Percentiles rank a stretch among this genome's conserved stretches.
Conservation (phyloP, 2,113 vertebrate genomes). For the Emydocephalus ijimae region DNA sequence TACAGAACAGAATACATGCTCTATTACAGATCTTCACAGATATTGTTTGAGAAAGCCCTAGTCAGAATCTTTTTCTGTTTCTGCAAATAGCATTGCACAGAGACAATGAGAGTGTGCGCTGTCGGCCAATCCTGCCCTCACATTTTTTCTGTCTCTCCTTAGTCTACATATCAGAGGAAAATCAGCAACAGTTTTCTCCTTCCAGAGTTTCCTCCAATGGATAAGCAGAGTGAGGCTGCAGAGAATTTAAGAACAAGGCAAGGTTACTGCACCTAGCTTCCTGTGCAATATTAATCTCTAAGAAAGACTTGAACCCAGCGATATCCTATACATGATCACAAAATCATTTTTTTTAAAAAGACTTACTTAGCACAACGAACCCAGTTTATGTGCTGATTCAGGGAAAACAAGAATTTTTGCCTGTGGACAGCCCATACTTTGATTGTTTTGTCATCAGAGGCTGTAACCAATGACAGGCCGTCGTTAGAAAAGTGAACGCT, state of each 20-base stretch:
- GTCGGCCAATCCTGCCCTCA: no score
- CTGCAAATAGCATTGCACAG: background rate
- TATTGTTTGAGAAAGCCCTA: background rate
- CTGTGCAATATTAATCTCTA: background rate
- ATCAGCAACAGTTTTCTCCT: background rate
- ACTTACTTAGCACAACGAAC: constrained; percentile 93
- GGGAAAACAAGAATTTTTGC: constrained; percentile 93
- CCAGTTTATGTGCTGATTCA: constrained; percentile 96
- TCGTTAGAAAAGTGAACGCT: constrained; percentile 89
- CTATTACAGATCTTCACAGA: background rate
- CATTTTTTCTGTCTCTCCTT: background rate
- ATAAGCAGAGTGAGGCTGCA: background rate
- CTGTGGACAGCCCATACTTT: constrained; percentile 95
- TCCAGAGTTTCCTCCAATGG: background rate
- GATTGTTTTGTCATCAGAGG: constrained; percentile 93
- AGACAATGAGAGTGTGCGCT: background rate
- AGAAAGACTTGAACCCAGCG: background rate
- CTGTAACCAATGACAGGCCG: constrained; percentile 88
- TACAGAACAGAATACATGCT: background rate
- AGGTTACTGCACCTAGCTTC: background rate
- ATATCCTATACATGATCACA: background rate
- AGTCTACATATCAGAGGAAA: background rate
- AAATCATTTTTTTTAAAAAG: background rate
- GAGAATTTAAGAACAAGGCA: background rate
- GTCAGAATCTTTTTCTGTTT: background rate